phyloP scores from a whole-genome alignment of 2,888 invertebrate genomes.

The Heteropelma amictum region DNA sequence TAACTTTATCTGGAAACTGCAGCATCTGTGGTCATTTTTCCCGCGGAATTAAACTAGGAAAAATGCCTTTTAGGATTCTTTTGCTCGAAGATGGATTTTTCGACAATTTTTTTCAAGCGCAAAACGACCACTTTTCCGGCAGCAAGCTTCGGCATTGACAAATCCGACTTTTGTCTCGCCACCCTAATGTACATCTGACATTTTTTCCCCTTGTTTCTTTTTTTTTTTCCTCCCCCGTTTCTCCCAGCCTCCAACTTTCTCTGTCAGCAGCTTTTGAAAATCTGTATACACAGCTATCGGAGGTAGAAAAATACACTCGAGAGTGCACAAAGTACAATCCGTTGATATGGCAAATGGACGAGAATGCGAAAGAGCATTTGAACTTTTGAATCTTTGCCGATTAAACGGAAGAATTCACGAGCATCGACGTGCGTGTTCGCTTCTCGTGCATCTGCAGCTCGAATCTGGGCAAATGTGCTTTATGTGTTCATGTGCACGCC shows the following conservation, averaged over 20 bases:
- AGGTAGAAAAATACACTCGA: conserved; percentile 19
- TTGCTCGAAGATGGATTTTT: too few relatives aligned
- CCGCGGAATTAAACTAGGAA: too few relatives aligned
- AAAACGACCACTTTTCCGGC: too few relatives aligned
- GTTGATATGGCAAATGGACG: conserved; percentile 13
- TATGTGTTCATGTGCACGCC: not conserved
- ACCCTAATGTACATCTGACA: not conserved
- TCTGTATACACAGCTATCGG: conserved; percentile 7
- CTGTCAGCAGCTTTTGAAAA: conserved; percentile 17
- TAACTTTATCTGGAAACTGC: too few relatives aligned
- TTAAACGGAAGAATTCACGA: conserved; percentile 49
- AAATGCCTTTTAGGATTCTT: too few relatives aligned
- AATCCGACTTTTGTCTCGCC: too few relatives aligned
- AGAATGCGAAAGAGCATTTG: conserved; percentile 8
- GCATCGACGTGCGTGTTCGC: conserved; percentile 7
- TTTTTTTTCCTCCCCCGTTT: conserved; percentile 22
- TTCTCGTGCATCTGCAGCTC: conserved; percentile 1
- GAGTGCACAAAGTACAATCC: conserved; percentile 27
- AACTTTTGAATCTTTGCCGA: conserved; percentile 50
- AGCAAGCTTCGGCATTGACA: too few relatives aligned
- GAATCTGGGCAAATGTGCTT: conserved; percentile 1
- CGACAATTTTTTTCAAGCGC: too few relatives aligned
- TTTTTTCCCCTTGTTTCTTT: conserved; percentile 24
- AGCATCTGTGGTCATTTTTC: too few relatives aligned
- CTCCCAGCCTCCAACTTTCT: not conserved